Evolutionary conservation across 2,797 vertebrate species (phyloP).

Genomic region (Acrocephalus scirpaceus): DNA sequence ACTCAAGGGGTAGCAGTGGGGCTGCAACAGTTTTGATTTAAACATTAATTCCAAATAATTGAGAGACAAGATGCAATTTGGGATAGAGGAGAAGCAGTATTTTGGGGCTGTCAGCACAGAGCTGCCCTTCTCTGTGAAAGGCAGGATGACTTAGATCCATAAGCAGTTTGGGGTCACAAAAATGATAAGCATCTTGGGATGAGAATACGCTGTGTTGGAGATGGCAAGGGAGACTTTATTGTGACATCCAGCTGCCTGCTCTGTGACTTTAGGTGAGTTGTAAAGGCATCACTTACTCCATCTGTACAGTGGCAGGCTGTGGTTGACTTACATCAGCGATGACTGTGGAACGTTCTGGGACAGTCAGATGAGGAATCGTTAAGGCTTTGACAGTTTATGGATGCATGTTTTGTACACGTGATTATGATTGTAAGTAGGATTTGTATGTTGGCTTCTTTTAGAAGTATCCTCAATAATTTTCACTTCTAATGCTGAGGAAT

Average conservation of each 20-base stretch:
- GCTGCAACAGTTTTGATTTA: background rate
- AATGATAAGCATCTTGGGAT: background rate
- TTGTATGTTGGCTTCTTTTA: background rate
- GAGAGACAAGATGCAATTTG: background rate
- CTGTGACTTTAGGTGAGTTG: background rate
- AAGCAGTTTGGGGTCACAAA: background rate
- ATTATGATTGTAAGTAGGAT: background rate
- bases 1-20: background rate
- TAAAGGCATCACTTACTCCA: background rate
- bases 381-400: background rate
- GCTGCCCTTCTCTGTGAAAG: background rate
- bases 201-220: background rate
- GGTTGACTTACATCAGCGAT: background rate
- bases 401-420: fast-evolving
- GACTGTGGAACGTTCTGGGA: background rate
- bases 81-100: background rate
- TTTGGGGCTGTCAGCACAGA: background rate
- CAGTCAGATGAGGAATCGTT: background rate
- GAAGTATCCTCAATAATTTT: background rate
- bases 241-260: background rate
- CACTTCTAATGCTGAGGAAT: background rate
- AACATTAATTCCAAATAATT: background rate
- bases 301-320: background rate
- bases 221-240: background rate
- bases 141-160: background rate